Conservation (phyloP, 2,888 invertebrate species). For the Drosophila austrosaltans region DNA sequence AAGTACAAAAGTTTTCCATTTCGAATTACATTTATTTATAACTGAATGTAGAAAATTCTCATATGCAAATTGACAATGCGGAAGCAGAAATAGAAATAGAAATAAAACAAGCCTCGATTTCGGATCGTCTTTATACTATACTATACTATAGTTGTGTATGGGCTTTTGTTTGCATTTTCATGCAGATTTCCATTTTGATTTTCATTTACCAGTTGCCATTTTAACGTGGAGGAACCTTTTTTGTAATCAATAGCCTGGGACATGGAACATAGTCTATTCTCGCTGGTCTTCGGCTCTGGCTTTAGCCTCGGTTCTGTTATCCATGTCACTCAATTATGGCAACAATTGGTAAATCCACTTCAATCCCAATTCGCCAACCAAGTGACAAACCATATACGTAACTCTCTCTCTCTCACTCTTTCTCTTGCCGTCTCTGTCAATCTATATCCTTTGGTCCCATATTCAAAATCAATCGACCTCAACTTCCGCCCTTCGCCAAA, state of each 20-base stretch:
- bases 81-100: slow-evolving; percentile 21
- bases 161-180: slow-evolving; percentile 70
- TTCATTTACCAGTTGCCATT: slow-evolving; percentile 54
- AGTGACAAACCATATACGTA: slow-evolving; percentile 62
- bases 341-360: slow-evolving; percentile 68
- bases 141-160: slow-evolving; percentile 42
- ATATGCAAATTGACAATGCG: slow-evolving; percentile 47
- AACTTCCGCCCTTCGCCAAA: slow-evolving; percentile 55
- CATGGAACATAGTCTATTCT: slow-evolving; percentile 6
- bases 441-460: slow-evolving; percentile 13
- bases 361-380: slow-evolving; percentile 69
- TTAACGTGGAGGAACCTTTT: slow-evolving; percentile 54
- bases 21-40: slow-evolving; percentile 40
- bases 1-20: slow-evolving; percentile 42
- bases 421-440: neutral
- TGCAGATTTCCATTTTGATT: slow-evolving; percentile 59
- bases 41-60: slow-evolving; percentile 45
- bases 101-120: slow-evolving; percentile 36
- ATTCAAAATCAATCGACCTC: slow-evolving; percentile 44
- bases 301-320: slow-evolving; percentile 28
- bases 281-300: slow-evolving; percentile 6
- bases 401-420: slow-evolving; percentile 18
- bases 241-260: slow-evolving; percentile 50
- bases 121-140: slow-evolving; percentile 43
- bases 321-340: slow-evolving; percentile 67